Evolutionary conservation across 2,797 vertebrate genomes (phyloP).

Genomic region (Schizothorax lantsangensis): DNA sequence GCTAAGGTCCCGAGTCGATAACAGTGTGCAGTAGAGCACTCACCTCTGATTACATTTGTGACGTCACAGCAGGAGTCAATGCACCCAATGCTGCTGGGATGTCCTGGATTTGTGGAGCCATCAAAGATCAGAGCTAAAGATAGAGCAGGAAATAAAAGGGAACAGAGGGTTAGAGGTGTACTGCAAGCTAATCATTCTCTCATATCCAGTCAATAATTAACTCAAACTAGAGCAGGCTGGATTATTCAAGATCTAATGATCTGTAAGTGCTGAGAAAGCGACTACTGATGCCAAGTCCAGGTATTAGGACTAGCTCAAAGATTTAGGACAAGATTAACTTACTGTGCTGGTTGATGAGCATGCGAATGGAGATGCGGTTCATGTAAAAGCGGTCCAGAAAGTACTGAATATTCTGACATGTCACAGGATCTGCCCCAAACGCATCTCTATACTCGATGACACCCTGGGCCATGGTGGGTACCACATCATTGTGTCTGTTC

Average conservation of each 20-base stretch:
- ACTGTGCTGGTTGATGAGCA: conserved; percentile 94
- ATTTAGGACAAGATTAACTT: conserved; percentile 60
- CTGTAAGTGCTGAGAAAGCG: conserved; percentile 16
- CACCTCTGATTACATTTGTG: conserved; percentile 84
- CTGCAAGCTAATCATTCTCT: conserved; percentile 15
- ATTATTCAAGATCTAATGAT: conserved; percentile 20
- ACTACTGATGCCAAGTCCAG: not conserved
- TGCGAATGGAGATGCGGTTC: conserved; percentile 92
- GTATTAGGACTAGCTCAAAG: not conserved
- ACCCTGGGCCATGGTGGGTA: conserved; percentile 90
- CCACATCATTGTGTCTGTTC: conserved; percentile 90
- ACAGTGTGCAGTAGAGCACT: conserved; percentile 14
- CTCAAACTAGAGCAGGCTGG: not conserved
- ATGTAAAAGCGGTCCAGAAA: conserved; percentile 93
- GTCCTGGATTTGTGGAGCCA: conserved; percentile 83
- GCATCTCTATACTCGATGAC: conserved; percentile 88
- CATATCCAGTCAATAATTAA: conserved; percentile 27
- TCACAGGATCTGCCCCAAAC: conserved; percentile 80
- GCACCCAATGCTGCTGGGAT: conserved; percentile 87
- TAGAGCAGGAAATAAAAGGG: not conserved
- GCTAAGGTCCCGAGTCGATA: not conserved
- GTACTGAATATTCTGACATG: conserved; percentile 90
- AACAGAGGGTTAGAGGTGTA: conserved; percentile 4
- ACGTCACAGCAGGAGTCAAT: conserved; percentile 87
- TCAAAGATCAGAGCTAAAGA: conserved; percentile 83